Base-by-base conservation (phyloP, 2,888 invertebrate species). In the Tenthredo scrophulariae region DNA sequence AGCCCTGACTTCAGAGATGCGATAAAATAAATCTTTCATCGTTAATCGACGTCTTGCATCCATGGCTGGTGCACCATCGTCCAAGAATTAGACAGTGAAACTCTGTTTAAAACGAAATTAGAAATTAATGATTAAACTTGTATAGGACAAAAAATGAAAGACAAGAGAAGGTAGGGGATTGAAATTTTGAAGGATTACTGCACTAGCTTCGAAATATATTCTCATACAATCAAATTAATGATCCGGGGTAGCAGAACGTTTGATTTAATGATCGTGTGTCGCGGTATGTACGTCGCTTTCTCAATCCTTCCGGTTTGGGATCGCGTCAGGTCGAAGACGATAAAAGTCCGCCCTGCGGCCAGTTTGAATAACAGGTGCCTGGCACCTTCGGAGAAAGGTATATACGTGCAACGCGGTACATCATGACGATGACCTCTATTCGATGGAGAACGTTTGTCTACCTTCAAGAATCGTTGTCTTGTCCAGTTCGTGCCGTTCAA, bases 281-380 rank as follows among this genome's bases (percentile, higher is more conserved):
- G 67, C 83, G 67, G 83, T 70, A 83, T 83, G 43, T 62, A 46
- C 67, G 83, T 50, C 70, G 65, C 70, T 70, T 83, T 70, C 67
- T 67, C 70, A 46, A 83, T 83, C 67, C 83, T 83, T 83, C 83
- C 83, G 83, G 83, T 67, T 83, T 50, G 83, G 83, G 83, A 70
- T 83, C 83, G 67, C 67, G 43, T 46, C 70, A 70, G 83, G 83
- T 83, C 83, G 70, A 83, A 29, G 65, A 46, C 83, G 67, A 83
- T 83, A 83, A 83, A 83, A 83, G 83, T 67, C 70, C 37, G 70
- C 67, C 83, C 83, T 80, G 65, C 18, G 83, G 83, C 65, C n/a
- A 70, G 70, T 65, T 70, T 65, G 70, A 83, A 67, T 70, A 83
- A 83, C 83, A 83, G 83, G 83, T 83, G 83, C 83, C 70, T 50